Percentiles rank a stretch among this genome's conserved stretches.
These are phyloP conservation scores for Sepioteuthis lessoniana DNA, from an alignment of 2,888 invertebrate genomes.

Conservation along the genomic window DNA sequence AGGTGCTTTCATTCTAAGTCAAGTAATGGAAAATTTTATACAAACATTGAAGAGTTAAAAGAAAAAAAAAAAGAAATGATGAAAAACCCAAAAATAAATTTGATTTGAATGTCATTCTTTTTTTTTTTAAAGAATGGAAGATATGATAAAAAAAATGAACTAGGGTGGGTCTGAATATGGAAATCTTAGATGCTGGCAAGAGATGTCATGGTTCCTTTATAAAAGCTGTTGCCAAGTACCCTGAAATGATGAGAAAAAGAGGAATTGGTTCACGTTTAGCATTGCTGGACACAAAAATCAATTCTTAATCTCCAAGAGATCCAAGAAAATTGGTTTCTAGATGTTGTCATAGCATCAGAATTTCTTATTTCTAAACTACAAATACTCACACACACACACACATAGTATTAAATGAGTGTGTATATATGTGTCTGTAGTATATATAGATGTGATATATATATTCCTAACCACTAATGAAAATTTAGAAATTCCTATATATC, in stretches of 20 bases:
- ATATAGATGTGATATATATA: too few relatives aligned
- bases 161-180: background rate
- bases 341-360: slow-evolving; percentile 12
- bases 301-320: background rate
- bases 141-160: background rate
- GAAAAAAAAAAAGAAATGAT: too few relatives aligned
- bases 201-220: background rate
- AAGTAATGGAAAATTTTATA: too few relatives aligned
- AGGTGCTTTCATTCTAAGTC: too few relatives aligned
- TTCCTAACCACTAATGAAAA: too few relatives aligned
- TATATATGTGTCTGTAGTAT: too few relatives aligned
- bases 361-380: background rate
- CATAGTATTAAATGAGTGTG: too few relatives aligned
- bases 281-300: slow-evolving; percentile 13
- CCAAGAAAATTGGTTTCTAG: background rate
- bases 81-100: too few relatives aligned
- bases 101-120: background rate
- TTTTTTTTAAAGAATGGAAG: background rate
- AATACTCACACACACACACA: background rate
- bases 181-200: background rate
- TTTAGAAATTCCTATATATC: too few relatives aligned
- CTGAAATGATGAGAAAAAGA: background rate
- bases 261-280: background rate
- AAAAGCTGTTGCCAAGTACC: background rate
- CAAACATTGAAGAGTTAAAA: too few relatives aligned